Evolutionary conservation across 2,797 vertebrate genomes (phyloP), one percentile per base, ranked within the genome.

Genomic region (Sciurus vulgaris): DNA sequence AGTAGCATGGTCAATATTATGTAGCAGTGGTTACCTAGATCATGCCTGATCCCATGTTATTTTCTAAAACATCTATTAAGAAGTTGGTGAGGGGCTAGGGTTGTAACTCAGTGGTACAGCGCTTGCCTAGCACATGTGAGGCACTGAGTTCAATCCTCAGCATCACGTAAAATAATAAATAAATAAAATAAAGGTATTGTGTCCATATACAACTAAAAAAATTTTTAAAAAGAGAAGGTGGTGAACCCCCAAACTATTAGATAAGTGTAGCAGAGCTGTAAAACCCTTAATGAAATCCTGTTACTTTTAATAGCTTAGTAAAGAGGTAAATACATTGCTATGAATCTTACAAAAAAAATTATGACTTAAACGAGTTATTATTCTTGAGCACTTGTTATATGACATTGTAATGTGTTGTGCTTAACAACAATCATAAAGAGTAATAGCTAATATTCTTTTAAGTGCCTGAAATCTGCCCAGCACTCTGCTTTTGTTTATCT

Each of bases 301-400:
- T 73, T 69, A 83, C 72, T 76, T 63, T 41, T 67, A 54, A 44
- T 54, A 67, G 61, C 26, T 94, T 77, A 28, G 24, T 65, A 70
- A 79, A 77, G 38, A 44, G 30, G 44, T 86, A 51, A 54, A 77
- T 88, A 38, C 7, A 17, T 91, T 54, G 22, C 59, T 77, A 56
- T 90, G 67, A 76, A 67, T 22, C 74, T 91, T 76, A 72, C 81
- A 22, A 41, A 67, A 56, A 95, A 69, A 47, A 70, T 81, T 44
- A 28, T 44, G 95, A 83, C n/a, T 88, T 82, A 51, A 89, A 38
- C 51, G 22, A 49, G 28, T 69, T 86, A 59, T 35, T 41, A n/a
- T 76, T 87, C 56, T 92, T 41, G 28, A 87, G 28, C 13, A 70
- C 17, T 35, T 61, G 17, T 22, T 74, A 30, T 38, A 1, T 86